phyloP scores from a whole-genome alignment of 2,888 invertebrate species.

The Tinea semifulvella region DNA sequence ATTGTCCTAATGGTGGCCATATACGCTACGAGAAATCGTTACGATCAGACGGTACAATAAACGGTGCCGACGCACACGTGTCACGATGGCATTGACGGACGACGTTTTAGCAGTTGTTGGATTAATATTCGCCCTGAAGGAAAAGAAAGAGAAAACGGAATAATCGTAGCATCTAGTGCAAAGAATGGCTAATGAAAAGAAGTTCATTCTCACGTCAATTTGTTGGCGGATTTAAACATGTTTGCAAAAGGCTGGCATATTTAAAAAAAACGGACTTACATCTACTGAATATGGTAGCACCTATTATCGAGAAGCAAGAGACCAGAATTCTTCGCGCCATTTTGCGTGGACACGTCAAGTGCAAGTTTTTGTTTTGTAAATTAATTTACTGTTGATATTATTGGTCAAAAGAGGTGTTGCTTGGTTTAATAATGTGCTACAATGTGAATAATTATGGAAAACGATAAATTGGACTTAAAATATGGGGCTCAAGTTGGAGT shows the following conservation, averaged over 20 bases:
- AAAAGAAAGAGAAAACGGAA: constrained; percentile 14
- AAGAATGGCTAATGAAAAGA: constrained; percentile 16
- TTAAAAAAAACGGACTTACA: constrained; percentile 19
- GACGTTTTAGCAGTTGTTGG: constrained; percentile 15
- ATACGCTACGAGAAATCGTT: constrained; percentile 15
- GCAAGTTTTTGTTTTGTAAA: no score
- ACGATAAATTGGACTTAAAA: no score
- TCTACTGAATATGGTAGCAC: constrained; percentile 14
- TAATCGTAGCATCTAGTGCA: constrained; percentile 15
- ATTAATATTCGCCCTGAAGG: constrained; percentile 14
- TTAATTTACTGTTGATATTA: no score
- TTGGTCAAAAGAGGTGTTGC: no score
- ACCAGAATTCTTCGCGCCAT: no score
- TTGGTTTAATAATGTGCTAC: no score
- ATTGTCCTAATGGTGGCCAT: no score
- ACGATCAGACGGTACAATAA: constrained; percentile 14
- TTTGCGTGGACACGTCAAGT: no score
- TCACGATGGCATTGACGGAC: constrained; percentile 16
- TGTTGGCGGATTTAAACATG: constrained; percentile 11
- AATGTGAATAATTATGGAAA: no score
- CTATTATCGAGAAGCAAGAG: no score
- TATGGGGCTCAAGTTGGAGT: no score
- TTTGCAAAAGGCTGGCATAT: no score
- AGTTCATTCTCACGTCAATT: constrained; percentile 12
- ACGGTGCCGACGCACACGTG: constrained; percentile 15